phyloP scores from a whole-genome alignment of 2,113 vertebrate genomes.

The Alethe diademata region DNA sequence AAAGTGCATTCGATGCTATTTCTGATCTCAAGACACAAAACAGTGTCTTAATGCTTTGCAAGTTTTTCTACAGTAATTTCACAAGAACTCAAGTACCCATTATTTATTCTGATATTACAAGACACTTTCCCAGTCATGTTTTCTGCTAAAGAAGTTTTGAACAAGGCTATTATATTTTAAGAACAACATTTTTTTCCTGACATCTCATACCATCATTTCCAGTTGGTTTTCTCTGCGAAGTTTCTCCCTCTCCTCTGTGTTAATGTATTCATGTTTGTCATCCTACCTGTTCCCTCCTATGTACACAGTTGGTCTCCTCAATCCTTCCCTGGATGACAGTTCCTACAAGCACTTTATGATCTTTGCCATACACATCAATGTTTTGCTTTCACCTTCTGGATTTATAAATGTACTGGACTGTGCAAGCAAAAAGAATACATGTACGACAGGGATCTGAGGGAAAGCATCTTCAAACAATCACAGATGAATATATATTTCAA shows the following conservation, averaged over 20 bases:
- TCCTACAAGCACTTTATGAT: neutral
- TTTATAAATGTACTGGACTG: neutral
- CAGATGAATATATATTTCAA: neutral
- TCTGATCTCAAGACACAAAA: neutral
- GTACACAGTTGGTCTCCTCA: neutral
- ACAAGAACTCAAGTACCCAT: neutral
- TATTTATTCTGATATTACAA: neutral
- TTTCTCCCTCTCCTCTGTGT: neutral
- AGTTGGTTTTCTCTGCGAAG: neutral
- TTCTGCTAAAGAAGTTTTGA: neutral
- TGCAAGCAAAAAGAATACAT: neutral
- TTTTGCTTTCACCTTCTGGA: neutral
- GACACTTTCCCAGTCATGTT: neutral
- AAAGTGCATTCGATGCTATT: neutral
- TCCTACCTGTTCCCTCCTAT: neutral
- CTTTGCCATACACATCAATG: neutral
- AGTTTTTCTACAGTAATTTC: neutral
- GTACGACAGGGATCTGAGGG: neutral
- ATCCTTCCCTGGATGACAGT: neutral
- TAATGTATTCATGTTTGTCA: neutral
- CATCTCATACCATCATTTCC: neutral
- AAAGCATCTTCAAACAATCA: neutral
- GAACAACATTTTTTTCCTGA: neutral
- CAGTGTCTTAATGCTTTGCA: neutral
- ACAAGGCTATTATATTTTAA: neutral